Conservation (phyloP, 2,888 invertebrate genomes). For the Eupithecia subumbrata region DNA sequence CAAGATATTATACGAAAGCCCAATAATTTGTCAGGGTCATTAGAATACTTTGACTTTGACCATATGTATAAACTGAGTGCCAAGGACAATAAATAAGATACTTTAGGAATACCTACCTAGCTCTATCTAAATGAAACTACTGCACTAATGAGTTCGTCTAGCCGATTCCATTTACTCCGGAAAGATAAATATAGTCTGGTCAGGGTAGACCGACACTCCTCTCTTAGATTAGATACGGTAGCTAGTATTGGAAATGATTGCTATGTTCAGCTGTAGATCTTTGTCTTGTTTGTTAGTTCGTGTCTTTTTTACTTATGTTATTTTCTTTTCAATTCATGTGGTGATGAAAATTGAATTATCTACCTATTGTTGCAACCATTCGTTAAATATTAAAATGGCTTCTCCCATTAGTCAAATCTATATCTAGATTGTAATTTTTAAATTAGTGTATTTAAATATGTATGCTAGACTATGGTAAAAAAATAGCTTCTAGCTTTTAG, state of each 20-base stretch:
- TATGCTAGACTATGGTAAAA: no score
- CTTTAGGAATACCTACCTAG: neutral
- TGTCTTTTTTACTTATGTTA: neutral
- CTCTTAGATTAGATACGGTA: neutral
- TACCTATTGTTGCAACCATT: neutral
- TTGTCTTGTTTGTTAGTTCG: neutral
- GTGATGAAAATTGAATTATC: neutral
- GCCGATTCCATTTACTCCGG: conserved; percentile 16
- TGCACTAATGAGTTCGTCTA: conserved; percentile 9
- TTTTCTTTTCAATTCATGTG: neutral
- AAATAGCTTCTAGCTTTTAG: no score
- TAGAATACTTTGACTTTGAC: neutral
- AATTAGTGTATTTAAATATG: no score
- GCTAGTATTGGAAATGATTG: neutral
- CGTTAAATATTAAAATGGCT: no score
- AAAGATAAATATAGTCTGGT: conserved; percentile 29
- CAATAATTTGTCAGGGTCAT: neutral
- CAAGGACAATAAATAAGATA: neutral
- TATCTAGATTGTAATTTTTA: no score
- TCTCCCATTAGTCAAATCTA: no score
- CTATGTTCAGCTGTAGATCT: neutral
- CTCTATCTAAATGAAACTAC: neutral
- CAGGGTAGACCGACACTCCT: conserved; percentile 26
- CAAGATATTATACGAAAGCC: neutral
- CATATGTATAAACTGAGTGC: neutral